Conservation (phyloP, 2,888 invertebrate genomes). For the Xanthorhoe spadicearia region DNA sequence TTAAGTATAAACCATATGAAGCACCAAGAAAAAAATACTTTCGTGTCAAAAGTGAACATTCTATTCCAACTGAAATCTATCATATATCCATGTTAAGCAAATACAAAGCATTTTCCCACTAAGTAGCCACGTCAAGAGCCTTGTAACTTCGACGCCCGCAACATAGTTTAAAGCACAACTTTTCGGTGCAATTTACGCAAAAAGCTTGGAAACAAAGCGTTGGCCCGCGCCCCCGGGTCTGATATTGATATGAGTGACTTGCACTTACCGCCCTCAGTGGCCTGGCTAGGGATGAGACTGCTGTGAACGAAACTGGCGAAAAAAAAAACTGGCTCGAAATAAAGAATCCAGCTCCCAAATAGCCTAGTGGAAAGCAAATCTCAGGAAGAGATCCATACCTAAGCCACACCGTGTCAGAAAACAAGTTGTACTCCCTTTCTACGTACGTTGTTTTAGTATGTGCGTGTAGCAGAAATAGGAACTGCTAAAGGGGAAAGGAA, state of each 20-base stretch:
- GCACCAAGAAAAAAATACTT: neutral
- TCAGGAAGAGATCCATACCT: neutral
- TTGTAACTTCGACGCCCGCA: conserved; percentile 33
- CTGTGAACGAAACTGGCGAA: neutral
- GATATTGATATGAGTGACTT: conserved; percentile 85
- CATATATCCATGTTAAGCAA: neutral
- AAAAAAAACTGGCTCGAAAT: neutral
- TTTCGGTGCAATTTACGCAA: conserved; percentile 62
- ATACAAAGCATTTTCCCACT: conserved; percentile 20
- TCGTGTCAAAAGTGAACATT: neutral
- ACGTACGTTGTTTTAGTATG: neutral
- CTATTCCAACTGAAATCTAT: neutral
- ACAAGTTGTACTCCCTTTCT: neutral
- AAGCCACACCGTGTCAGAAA: neutral
- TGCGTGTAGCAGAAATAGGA: too few species aligned
- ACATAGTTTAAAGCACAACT: conserved; percentile 43
- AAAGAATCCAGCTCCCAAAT: neutral
- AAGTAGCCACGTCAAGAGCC: conserved; percentile 35
- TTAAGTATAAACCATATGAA: too few species aligned
- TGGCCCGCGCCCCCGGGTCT: conserved; percentile 52
- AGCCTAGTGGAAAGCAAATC: neutral
- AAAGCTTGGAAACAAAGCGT: conserved; percentile 76
- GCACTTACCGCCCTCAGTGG: conserved; percentile 71
- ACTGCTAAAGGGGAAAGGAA: too few species aligned
- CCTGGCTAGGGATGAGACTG: conserved; percentile 20